Percentiles rank a stretch among this genome's conserved stretches.
Evolutionary conservation across 2,888 invertebrate genomes (phyloP).

Genomic region (Drosophila kambysellisi): DNA sequence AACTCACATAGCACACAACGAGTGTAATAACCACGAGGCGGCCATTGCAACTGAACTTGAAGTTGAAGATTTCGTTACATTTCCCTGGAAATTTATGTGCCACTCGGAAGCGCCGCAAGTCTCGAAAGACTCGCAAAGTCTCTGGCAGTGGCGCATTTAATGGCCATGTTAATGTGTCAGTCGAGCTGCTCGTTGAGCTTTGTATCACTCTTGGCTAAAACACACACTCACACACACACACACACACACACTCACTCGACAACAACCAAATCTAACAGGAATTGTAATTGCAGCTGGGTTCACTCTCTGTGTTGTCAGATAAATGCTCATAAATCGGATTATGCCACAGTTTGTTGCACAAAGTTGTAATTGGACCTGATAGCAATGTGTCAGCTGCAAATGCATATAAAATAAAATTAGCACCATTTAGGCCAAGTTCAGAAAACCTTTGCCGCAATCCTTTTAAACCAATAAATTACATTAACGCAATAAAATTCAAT

Average conservation of each 20-base stretch:
- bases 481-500: neutral
- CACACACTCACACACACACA: neutral
- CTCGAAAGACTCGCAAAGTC: neutral
- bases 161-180: conserved; percentile 71
- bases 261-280: neutral
- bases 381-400: conserved; percentile 8
- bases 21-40: conserved; percentile 72
- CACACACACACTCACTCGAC: neutral
- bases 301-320: conserved; percentile 14
- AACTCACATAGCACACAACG: conserved; percentile 58
- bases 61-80: conserved; percentile 53
- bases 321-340: conserved; percentile 67
- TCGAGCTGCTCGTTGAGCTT: neutral
- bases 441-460: neutral
- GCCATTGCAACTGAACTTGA: conserved; percentile 63
- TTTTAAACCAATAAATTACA: neutral
- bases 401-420: conserved; percentile 3
- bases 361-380: conserved; percentile 6
- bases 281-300: conserved; percentile 46
- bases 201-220: neutral
- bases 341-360: conserved; percentile 46
- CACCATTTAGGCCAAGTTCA: neutral
- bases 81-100: conserved; percentile 42
- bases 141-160: conserved; percentile 52
- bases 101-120: neutral